Percentiles rank a stretch among this genome's conserved stretches.
phyloP scores from a whole-genome alignment of 1,140 invertebrate genomes.

The Andrena cerasifolii region DNA sequence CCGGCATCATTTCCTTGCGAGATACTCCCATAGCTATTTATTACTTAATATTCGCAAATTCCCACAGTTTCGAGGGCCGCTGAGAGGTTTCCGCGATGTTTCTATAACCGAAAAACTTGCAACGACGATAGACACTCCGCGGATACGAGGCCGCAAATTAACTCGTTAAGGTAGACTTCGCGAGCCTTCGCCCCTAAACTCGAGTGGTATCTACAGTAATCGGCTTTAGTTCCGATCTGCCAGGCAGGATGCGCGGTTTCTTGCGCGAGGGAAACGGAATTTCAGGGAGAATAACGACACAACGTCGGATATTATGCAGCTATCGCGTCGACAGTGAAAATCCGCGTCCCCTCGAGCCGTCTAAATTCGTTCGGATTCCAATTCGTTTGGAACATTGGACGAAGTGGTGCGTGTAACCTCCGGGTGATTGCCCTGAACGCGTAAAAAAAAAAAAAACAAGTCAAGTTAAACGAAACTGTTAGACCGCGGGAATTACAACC shows the following conservation, averaged over 20 bases:
- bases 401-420: background rate
- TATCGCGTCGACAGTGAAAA: background rate
- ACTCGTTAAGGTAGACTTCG: background rate
- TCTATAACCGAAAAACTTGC: background rate
- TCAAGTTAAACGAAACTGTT: constrained; percentile 33
- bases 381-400: background rate
- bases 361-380: background rate
- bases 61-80: background rate
- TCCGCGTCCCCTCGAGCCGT: background rate
- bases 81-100: background rate
- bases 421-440: background rate
- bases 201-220: constrained; percentile 28
- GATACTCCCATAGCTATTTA: background rate
- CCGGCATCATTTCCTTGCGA: background rate
- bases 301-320: background rate
- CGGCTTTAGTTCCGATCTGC: constrained; percentile 16
- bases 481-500: background rate
- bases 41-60: constrained; percentile 12
- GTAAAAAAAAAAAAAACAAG: background rate
- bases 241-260: background rate
- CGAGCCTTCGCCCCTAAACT: background rate
- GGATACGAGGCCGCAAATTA: background rate
- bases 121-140: background rate
- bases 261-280: constrained; percentile 1
- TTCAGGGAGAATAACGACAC: background rate